A percentile compares a stretch with the other conserved stretches of the same genome.
Evolutionary conservation across 23 tunicate genomes (phyloP).

Genomic region (Botrylloides violaceus): DNA sequence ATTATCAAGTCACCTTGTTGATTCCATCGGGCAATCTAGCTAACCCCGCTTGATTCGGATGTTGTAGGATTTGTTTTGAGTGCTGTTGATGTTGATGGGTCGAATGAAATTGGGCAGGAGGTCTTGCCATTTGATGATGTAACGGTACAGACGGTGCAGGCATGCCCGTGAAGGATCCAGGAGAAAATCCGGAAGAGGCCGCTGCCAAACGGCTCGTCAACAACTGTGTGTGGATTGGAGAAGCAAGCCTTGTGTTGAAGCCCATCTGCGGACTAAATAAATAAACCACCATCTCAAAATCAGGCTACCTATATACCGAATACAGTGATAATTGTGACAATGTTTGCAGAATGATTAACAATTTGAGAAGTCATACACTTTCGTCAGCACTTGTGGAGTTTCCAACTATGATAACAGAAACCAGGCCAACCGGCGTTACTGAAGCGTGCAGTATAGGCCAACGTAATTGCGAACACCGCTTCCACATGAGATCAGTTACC

Average conservation of each 20-base stretch:
- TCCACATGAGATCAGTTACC: no score
- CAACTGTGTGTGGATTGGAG: slow-evolving; percentile 22
- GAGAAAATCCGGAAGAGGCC: slow-evolving; percentile 14
- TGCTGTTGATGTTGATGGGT: slow-evolving; percentile 1
- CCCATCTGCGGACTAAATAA: slow-evolving; percentile 15
- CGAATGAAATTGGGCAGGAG: not conserved
- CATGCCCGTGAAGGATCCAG: slow-evolving; percentile 8
- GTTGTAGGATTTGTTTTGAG: not conserved
- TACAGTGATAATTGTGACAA: no score
- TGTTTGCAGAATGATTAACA: no score
- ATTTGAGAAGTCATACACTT: no score
- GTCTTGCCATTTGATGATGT: slow-evolving; percentile 10
- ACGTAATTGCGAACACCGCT: no score
- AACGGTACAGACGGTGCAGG: not conserved
- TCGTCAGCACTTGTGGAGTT: no score
- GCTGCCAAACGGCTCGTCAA: slow-evolving; percentile 8
- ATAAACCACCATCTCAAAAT: no score
- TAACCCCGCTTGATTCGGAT: not conserved
- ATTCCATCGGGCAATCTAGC: not conserved
- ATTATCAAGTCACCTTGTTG: no score
- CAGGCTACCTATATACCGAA: no score
- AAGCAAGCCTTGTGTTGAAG: slow-evolving; percentile 19
- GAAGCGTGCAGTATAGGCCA: no score
- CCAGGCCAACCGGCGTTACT: no score
- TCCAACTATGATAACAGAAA: no score